These are phyloP conservation scores for Hemaris fuciformis DNA, from an alignment of 2,888 invertebrate genomes.

Conservation along the genomic window DNA sequence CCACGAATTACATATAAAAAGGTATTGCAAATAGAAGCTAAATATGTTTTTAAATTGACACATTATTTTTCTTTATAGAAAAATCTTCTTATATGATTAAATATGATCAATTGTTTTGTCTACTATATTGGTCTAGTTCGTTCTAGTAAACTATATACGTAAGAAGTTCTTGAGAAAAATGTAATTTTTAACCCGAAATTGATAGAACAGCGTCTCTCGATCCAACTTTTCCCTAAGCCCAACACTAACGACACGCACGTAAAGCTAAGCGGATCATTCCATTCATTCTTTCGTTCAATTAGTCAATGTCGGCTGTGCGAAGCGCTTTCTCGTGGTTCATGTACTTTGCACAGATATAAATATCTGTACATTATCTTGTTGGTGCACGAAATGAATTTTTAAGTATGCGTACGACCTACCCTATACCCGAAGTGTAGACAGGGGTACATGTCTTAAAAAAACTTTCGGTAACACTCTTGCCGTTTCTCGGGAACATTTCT, in stretches of 20 bases:
- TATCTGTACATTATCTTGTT: background rate
- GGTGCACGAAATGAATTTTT: background rate
- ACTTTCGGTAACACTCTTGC: too few relatives aligned
- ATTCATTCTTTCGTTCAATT: background rate
- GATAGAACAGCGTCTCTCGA: background rate
- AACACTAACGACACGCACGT: background rate
- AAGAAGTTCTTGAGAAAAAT: background rate
- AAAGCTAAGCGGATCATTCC: background rate
- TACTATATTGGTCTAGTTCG: too few relatives aligned
- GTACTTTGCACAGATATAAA: background rate
- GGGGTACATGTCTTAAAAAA: too few relatives aligned
- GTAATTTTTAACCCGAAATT: background rate
- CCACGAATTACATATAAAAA: too few relatives aligned
- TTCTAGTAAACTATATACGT: too few relatives aligned
- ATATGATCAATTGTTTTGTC: too few relatives aligned
- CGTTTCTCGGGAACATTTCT: too few relatives aligned
- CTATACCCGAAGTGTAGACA: too few relatives aligned
- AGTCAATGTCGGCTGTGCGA: background rate
- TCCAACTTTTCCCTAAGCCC: background rate
- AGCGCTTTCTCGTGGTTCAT: background rate
- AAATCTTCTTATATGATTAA: too few relatives aligned
- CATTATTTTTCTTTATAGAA: too few relatives aligned
- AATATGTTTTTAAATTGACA: too few relatives aligned
- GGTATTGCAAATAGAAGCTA: too few relatives aligned
- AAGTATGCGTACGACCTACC: background rate